Evolutionary conservation across 2,113 vertebrate species (phyloP).

Genomic region (Labeo rohita): DNA sequence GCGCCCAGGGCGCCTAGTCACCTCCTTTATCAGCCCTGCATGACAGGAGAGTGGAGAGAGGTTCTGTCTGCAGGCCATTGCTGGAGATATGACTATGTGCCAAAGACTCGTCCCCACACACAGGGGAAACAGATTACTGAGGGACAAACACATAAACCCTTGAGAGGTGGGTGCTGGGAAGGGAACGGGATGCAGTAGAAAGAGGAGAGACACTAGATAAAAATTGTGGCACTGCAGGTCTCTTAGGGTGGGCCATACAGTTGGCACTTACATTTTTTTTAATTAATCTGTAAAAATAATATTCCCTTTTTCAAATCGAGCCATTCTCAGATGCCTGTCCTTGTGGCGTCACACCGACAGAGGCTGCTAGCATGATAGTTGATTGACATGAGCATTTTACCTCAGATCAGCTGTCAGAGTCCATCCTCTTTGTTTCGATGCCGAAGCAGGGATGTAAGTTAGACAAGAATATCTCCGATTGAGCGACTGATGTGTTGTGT

Average conservation of each 20-base stretch:
- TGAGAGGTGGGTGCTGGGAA: neutral
- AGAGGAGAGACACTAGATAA: neutral
- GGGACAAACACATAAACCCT: constrained; percentile 17
- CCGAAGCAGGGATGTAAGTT: too few species aligned
- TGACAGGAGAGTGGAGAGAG: neutral
- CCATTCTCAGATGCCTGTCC: too few species aligned
- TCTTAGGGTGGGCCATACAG: neutral
- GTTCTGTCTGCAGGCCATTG: neutral
- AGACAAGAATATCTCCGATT: too few species aligned
- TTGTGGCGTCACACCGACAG: too few species aligned
- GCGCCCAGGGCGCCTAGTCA: neutral
- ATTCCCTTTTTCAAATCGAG: too few species aligned
- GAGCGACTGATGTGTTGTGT: too few species aligned
- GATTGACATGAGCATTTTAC: too few species aligned
- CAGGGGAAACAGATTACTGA: neutral
- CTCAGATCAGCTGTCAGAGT: too few species aligned
- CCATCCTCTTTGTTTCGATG: too few species aligned
- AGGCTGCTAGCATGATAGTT: too few species aligned
- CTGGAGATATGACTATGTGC: constrained; percentile 34
- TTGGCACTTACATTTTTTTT: neutral
- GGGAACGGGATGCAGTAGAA: neutral
- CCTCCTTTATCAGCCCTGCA: constrained; percentile 31
- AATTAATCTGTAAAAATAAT: too few species aligned
- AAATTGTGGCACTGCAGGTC: neutral
- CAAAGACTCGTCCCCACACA: neutral